Evolutionary conservation across 2,888 invertebrate species (phyloP).

Genomic region (Habrosyne pyritoides): DNA sequence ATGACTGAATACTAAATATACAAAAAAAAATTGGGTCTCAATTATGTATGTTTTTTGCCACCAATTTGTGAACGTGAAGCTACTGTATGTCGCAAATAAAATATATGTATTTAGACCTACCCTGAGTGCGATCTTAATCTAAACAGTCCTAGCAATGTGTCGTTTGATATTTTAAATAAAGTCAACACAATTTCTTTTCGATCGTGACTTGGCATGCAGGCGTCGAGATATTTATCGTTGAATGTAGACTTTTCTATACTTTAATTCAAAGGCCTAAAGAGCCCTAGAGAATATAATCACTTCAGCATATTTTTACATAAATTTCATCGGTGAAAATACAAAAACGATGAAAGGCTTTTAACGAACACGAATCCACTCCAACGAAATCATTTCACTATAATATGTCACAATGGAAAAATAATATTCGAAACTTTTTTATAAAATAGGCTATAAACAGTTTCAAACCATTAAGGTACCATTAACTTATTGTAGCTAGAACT

Average conservation of each 20-base stretch:
- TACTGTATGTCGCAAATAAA: slow-evolving; percentile 16
- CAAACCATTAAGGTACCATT: slow-evolving; percentile 30
- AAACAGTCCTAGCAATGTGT: slow-evolving; percentile 28
- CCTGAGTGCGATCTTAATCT: slow-evolving; percentile 20
- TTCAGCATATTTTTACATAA: neutral
- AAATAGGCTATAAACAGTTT: slow-evolving; percentile 12
- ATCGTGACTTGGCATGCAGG: slow-evolving; percentile 40
- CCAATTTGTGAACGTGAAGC: too few species aligned
- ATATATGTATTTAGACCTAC: slow-evolving; percentile 9
- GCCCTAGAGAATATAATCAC: neutral
- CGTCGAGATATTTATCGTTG: slow-evolving; percentile 20
- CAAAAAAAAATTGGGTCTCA: too few species aligned
- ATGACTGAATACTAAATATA: too few species aligned
- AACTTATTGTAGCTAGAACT: slow-evolving; percentile 27
- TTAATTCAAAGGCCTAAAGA: neutral
- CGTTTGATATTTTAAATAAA: slow-evolving; percentile 35
- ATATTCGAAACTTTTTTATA: neutral
- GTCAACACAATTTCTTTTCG: slow-evolving; percentile 23
- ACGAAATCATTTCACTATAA: neutral
- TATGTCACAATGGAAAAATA: neutral
- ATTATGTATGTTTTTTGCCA: too few species aligned
- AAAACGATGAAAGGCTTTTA: slow-evolving; percentile 1
- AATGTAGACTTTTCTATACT: slow-evolving; percentile 15
- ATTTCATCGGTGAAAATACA: neutral
- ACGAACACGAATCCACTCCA: neutral